phyloP scores from a whole-genome alignment of 2,113 vertebrate species.

The crab-eating macaque (Macaca fascicularis) region T2T-MFA8v1.1 NC_088377.1:12719001-12719500 shows the following conservation, averaged over 20 bases:
- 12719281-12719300: background rate
- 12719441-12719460: background rate
- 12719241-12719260: background rate
- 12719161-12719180: background rate
- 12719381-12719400: background rate
- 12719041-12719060: background rate
- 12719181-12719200: background rate
- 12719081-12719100: background rate
- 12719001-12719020: background rate
- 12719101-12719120: background rate
- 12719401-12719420: background rate
- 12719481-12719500: background rate
- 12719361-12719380: background rate
- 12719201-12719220: accelerated
- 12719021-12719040: background rate
- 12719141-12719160: background rate
- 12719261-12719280: background rate
- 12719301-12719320: background rate
- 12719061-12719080: background rate
- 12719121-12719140: background rate
- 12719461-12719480: background rate
- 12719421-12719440: background rate
- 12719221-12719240: background rate
- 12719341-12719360: background rate
- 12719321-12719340: background rate